These are phyloP conservation scores for Sceloporus tristichus DNA, from an alignment of 2,113 vertebrate species.

Conservation along the genomic window DNA sequence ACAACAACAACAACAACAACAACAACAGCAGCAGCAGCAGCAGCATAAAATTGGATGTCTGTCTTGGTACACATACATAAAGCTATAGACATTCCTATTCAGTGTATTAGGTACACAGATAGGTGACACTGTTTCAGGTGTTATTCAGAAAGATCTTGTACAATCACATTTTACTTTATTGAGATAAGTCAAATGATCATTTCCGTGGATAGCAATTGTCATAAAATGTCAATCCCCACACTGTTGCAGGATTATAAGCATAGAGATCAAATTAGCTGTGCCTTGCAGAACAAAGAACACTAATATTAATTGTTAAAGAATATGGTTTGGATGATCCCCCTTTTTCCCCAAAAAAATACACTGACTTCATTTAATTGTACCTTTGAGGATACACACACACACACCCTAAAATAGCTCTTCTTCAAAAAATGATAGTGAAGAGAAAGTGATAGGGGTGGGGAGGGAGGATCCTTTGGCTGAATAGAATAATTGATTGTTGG, in stretches of 20 bases:
- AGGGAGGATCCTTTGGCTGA: no score
- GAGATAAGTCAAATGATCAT: conserved; percentile 7
- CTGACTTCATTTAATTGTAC: not conserved
- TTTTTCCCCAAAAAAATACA: no score
- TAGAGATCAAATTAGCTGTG: conserved; percentile 41
- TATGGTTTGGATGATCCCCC: not conserved
- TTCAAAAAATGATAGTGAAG: no score
- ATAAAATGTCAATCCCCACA: not conserved
- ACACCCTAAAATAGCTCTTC: not conserved
- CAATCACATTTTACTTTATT: not conserved
- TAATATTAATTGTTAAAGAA: conserved; percentile 41
- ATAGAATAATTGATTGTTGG: no score
- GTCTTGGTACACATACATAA: no score
- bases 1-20: no score
- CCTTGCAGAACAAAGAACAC: conserved; percentile 40
- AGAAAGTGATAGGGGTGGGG: no score
- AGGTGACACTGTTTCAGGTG: no score
- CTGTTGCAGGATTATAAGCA: conserved; percentile 18
- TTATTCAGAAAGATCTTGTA: not conserved
- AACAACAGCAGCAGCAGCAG: no score
- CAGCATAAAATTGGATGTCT: no score
- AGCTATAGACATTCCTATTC: not conserved
- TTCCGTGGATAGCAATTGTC: conserved; percentile 33
- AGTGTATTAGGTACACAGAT: not conserved
- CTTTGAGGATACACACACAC: not conserved